Conservation (phyloP, 1,140 invertebrate species). For the Procambarus virginalis region DNA sequence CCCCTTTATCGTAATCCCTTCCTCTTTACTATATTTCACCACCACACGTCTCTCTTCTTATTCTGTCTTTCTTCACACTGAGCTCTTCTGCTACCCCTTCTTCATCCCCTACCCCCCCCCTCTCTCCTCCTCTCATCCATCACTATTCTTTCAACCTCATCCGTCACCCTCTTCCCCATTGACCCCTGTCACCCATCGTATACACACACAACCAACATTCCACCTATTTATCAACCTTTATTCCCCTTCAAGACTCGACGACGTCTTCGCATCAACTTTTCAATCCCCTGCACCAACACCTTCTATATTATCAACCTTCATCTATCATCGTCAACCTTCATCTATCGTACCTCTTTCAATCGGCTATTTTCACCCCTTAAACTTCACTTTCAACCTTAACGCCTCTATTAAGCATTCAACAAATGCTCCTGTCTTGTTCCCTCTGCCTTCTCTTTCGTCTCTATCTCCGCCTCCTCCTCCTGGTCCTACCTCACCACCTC, state of each 20-base stretch:
- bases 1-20: background rate
- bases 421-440: too few species aligned
- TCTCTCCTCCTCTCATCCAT: background rate
- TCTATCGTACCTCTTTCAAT: too few species aligned
- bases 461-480: background rate
- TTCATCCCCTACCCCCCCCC: background rate
- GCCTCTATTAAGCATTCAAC: too few species aligned
- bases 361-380: too few species aligned
- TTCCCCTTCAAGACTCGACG: too few species aligned
- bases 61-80: background rate
- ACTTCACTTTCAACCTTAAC: too few species aligned
- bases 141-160: background rate
- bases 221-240: too few species aligned
- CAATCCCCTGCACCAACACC: background rate
- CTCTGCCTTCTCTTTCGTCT: background rate
- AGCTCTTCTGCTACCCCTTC: background rate
- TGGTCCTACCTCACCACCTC: background rate
- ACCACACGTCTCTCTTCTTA: too few species aligned
- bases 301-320: background rate
- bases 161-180: background rate
- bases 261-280: too few species aligned
- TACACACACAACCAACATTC: too few species aligned
- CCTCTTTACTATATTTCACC: background rate
- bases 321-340: too few species aligned
- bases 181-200: too few species aligned